Base-by-base conservation (phyloP, 2,888 invertebrate genomes). In the Idaea aversata region DNA sequence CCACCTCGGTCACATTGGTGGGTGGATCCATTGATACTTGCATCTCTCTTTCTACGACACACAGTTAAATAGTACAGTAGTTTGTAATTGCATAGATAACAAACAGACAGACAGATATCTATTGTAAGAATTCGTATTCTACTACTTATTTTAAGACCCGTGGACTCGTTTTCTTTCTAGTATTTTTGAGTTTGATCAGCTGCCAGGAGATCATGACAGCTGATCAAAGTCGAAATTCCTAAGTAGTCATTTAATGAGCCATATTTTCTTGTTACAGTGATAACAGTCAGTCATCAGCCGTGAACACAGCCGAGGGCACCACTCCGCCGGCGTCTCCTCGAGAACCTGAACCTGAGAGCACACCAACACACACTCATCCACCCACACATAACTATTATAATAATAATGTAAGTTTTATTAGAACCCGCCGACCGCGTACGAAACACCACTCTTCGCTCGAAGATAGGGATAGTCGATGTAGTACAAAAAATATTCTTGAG, bases 281-380 rank as follows among this genome's bases (percentile, higher is more conserved):
- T 72, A 90, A 87, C 82, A 90, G 91, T 70, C 91, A 91, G 62
- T 90, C 91, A 25, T 90, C 91, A 0, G 83, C 85, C 6, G 82
- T 82, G 69, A 86, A 84, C 64, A 74, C 77, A 6, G 67, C 77
- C 58, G 78, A 83, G 57, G 68, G 67, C 25, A 67, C 67, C 25
- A 74, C 78, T 0, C 87, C 78, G 64, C 83, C 83, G 61, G 81
- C 87, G 7, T 83, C 84, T 2, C 80, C 82, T 58, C 75, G 80
- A 63, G 79, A 79, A 36, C 71, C 77, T 0, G 77, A 78, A 61
- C 67, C 69, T 36, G 79, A 78, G 38, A 62, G 60, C 68, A 80
- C 82, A 15, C 80, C 83, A 3, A 71, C 69, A 16, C 82, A 78
- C 63, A 71, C 69, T 15, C 82, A 78, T 63, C 73, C 76, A 25